phyloP scores from a whole-genome alignment of 2,888 invertebrate species.

The Noctua janthina region DNA sequence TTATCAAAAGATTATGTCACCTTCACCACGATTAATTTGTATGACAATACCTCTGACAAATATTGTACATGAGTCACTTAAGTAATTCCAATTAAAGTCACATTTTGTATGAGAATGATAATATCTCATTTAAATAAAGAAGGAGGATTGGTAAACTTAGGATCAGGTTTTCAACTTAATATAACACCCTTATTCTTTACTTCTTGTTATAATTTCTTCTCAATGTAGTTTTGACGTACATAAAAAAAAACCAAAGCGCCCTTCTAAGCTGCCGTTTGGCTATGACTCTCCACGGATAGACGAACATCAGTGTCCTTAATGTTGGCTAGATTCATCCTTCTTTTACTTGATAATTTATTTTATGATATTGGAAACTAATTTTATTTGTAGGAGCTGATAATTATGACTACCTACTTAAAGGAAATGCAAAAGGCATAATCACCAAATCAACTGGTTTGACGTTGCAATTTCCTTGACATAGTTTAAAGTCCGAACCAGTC shows the following conservation, averaged over 20 bases:
- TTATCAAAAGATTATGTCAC: slow-evolving; percentile 58
- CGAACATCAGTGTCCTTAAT: neutral
- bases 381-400: neutral
- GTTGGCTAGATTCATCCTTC: neutral
- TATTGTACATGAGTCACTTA: slow-evolving; percentile 44
- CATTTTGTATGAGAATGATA: slow-evolving; percentile 37
- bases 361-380: neutral
- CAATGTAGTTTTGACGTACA: neutral
- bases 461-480: neutral
- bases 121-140: slow-evolving; percentile 1
- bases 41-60: slow-evolving; percentile 52
- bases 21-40: slow-evolving; percentile 36
- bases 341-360: neutral
- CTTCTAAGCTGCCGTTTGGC: neutral
- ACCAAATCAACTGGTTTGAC: neutral
- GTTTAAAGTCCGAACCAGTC: too few relatives aligned
- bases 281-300: neutral
- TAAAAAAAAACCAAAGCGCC: neutral
- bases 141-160: neutral
- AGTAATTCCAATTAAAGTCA: slow-evolving; percentile 46
- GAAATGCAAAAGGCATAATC: neutral
- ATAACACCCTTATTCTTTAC: neutral
- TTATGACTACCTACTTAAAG: neutral
- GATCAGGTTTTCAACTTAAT: neutral
- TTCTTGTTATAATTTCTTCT: neutral